Base-by-base conservation (phyloP, 2,888 invertebrate genomes). In the Polia nebulosa region DNA sequence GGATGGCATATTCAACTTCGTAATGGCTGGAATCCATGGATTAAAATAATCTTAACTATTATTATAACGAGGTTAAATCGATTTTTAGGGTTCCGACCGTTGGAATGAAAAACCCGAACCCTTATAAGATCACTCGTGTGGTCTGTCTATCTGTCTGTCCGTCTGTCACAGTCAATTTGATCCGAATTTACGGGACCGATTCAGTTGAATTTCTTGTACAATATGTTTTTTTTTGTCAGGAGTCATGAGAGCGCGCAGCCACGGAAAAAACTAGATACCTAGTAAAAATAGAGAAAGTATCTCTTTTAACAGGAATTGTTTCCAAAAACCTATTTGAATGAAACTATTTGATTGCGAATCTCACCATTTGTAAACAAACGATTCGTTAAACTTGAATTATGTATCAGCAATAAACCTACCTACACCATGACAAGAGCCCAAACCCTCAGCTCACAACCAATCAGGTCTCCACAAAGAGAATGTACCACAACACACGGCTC, bases 381-480 rank as follows among this genome's bases (percentile, higher is more conserved):
- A 17, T 36, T 51, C 7, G 9, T 69, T 41, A 7, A 44, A 36
- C 27, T 27, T 39, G 17, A 53, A 2, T 41, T 11, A 15, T 7
- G 8, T 34, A 47, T 25, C 27, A 29, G 11, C 57, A 44, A 9
- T 20, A 36, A 6, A 51, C 17, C 22, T 32, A 13, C 17, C n/a
- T n/a, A 51, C 49, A 39, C 47, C n/a, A 17, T 27, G 39, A 25
- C 49, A 34, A 59, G 45, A 34, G 20, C 27, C 36, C 20, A 58
- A 45, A 36, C 58, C 59, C 39, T 34, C 25, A 20, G 27, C 41
- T 13, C 39, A 13, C 20, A 27, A 56, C 71, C 76, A 75, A 73
- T 73, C 57, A 73, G 63, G n/a, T 20, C 11, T 27, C 57, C 36
- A n/a, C 51, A 56, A 74, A 83, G 83, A 78, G 81, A 82, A 79